Evolutionary conservation across 2,888 invertebrate genomes (phyloP).

Genomic region (Omphaloscelis lunosa): DNA sequence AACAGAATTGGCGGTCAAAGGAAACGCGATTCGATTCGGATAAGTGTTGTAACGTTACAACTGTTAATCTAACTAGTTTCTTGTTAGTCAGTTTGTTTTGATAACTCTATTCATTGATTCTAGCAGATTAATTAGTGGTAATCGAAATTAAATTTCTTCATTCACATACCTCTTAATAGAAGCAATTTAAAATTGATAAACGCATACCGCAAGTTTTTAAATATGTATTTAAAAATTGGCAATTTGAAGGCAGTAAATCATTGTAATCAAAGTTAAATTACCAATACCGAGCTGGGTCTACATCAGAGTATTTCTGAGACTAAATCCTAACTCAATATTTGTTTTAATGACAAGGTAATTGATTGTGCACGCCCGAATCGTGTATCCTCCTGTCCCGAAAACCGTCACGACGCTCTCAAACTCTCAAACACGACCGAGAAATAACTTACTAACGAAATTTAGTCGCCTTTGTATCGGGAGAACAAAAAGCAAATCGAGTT

Average conservation of each 20-base stretch:
- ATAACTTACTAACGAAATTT: constrained; percentile 87
- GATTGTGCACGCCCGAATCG: constrained; percentile 83
- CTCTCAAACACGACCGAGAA: constrained; percentile 79
- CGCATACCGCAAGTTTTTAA: constrained; percentile 33
- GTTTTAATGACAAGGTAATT: constrained; percentile 87
- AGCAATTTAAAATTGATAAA: constrained; percentile 42
- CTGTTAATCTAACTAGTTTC: constrained; percentile 68
- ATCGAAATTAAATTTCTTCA: constrained; percentile 60
- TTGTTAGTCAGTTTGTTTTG: constrained; percentile 62
- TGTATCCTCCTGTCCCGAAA: constrained; percentile 76
- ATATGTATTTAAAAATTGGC: constrained; percentile 47
- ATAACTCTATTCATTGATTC: constrained; percentile 60
- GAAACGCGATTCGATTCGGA: constrained; percentile 73
- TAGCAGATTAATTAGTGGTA: constrained; percentile 53
- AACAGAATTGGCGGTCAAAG: constrained; percentile 71
- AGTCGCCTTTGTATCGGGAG: constrained; percentile 82
- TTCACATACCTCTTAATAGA: constrained; percentile 52
- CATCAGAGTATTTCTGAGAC: constrained; percentile 75
- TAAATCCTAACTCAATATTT: constrained; percentile 88
- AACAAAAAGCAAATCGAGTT: constrained; percentile 91
- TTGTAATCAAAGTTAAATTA: constrained; percentile 58
- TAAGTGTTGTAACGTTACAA: constrained; percentile 66
- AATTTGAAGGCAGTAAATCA: constrained; percentile 60
- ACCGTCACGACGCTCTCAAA: constrained; percentile 80
- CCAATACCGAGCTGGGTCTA: constrained; percentile 45